A percentile compares a stretch with the other conserved stretches of the same genome.
Conservation (phyloP, 2,888 invertebrate species). For the Ornithoptera alexandrae region DNA sequence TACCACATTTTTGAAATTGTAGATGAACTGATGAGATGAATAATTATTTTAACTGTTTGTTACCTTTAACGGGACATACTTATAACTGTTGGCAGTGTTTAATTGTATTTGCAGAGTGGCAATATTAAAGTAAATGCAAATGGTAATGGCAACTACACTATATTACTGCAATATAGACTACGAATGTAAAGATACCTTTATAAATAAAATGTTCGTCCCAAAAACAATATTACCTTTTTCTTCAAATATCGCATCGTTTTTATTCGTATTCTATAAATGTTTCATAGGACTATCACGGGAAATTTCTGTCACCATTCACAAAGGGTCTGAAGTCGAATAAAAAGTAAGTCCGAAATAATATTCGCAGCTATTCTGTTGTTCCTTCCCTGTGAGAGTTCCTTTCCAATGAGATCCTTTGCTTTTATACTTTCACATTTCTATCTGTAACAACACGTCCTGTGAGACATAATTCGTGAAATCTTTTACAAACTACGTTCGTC, state of each 20-base stretch:
- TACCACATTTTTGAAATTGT: no score
- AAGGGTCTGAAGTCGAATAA: conserved; percentile 79
- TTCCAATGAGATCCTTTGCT: conserved; percentile 76
- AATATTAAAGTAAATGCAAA: no score
- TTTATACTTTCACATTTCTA: conserved; percentile 78
- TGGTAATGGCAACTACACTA: no score
- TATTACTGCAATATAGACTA: no score
- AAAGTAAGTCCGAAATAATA: conserved; percentile 78
- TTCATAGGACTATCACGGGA: conserved; percentile 79
- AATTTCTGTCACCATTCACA: conserved; percentile 78
- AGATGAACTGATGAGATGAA: no score
- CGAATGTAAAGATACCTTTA: no score
- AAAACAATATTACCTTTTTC: background rate
- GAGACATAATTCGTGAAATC: conserved; percentile 12
- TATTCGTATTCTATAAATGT: conserved; percentile 78
- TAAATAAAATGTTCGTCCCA: no score
- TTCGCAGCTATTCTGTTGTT: conserved; percentile 74
- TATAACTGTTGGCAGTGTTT: no score
- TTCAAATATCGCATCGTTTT: conserved; percentile 76
- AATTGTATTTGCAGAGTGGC: no score
- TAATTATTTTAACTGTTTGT: no score
- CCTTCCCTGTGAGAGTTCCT: conserved; percentile 42
- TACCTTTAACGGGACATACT: no score
- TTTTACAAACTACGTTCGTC: background rate
- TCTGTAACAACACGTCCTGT: conserved; percentile 59